phyloP scores from a whole-genome alignment of 2,888 invertebrate species.

The Microctonus brassicae region DNA sequence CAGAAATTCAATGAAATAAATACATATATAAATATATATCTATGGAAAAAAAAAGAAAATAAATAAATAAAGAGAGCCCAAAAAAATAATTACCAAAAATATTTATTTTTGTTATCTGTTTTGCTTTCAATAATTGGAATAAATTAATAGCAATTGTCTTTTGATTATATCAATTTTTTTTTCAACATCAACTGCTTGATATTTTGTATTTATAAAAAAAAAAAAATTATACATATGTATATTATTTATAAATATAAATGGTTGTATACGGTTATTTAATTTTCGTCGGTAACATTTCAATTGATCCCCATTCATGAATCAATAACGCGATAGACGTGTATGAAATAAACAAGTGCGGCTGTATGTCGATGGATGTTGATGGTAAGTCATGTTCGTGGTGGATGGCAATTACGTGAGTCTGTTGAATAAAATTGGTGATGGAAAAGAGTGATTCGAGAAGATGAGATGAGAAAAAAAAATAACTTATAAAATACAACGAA shows the following conservation, averaged over 20 bases:
- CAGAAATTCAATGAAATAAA: slow-evolving; percentile 12
- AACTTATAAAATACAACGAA: background rate
- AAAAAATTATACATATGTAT: no score
- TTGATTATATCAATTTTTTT: background rate
- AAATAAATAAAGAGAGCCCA: background rate
- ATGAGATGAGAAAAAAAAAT: slow-evolving; percentile 6
- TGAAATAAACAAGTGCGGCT: slow-evolving; percentile 23
- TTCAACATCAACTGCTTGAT: background rate
- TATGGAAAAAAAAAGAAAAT: background rate
- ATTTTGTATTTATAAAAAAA: no score
- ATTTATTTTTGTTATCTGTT: no score
- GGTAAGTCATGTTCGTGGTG: slow-evolving; percentile 44
- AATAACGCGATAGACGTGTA: slow-evolving; percentile 16
- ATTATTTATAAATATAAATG: background rate
- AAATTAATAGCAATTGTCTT: background rate
- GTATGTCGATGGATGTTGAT: slow-evolving; percentile 44
- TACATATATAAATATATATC: background rate
- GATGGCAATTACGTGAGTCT: slow-evolving; percentile 42
- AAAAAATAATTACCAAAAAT: no score
- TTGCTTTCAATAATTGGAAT: background rate
- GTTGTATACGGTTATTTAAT: background rate
- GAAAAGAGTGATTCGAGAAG: background rate
- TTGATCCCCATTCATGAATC: slow-evolving; percentile 12
- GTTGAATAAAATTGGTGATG: slow-evolving; percentile 3
- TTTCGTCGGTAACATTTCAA: slow-evolving; percentile 8